phyloP scores from a whole-genome alignment of 2,888 invertebrate species.

The Polydrusus pterygomalis region DNA sequence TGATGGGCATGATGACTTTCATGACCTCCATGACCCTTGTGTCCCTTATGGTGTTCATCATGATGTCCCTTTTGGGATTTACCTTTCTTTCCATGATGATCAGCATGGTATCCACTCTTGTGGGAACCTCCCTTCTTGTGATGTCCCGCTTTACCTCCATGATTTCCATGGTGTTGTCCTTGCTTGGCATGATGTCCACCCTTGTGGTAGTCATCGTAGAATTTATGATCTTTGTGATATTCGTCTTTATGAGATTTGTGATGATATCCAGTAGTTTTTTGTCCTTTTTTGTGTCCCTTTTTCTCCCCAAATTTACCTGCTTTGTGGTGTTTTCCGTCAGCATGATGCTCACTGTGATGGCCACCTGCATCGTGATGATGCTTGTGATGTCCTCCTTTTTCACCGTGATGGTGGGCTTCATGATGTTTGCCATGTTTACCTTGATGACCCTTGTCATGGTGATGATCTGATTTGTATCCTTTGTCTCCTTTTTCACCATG shows the following conservation, averaged over 20 bases:
- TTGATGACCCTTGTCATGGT: conserved; percentile 86
- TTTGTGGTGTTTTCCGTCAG: conserved; percentile 85
- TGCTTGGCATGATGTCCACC: conserved; percentile 89
- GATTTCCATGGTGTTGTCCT: conserved; percentile 86
- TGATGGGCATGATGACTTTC: conserved; percentile 85
- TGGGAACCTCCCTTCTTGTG: conserved; percentile 89
- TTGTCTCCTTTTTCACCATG: conserved; percentile 87
- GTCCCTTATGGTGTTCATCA: conserved; percentile 88
- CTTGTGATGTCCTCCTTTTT: conserved; percentile 87
- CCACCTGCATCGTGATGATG: conserved; percentile 86
- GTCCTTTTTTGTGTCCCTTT: conserved; percentile 89
- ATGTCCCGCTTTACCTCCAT: conserved; percentile 84
- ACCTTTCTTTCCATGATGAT: conserved; percentile 89
- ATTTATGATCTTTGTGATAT: conserved; percentile 90
- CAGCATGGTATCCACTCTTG: conserved; percentile 86
- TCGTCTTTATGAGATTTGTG: conserved; percentile 92
- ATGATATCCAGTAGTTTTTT: conserved; percentile 88
- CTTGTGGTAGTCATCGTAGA: conserved; percentile 91
- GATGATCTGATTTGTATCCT: conserved; percentile 83
- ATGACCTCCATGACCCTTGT: conserved; percentile 87
- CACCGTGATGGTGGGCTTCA: conserved; percentile 84
- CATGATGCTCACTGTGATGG: conserved; percentile 85
- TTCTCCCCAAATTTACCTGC: conserved; percentile 87
- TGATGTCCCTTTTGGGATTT: conserved; percentile 89
- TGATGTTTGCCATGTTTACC: conserved; percentile 85